Conservation (phyloP, 2,797 vertebrate genomes). For the Cheirogaleus major region DNA sequence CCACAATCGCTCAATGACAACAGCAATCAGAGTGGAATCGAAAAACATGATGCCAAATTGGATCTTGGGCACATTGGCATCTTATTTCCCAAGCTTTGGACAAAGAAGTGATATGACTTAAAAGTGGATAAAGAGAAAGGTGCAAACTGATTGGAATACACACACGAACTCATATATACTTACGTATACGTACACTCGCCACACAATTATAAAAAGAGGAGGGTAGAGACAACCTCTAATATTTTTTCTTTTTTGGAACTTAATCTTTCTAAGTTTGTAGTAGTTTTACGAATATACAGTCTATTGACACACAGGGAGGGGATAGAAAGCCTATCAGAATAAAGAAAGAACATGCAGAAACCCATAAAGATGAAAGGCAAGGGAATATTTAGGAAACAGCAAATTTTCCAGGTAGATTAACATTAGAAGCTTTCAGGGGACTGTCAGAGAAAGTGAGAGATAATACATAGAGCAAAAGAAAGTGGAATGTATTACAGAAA, state of each 20-base stretch:
- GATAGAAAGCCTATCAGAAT: background rate
- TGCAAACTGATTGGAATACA: background rate
- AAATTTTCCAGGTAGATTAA: background rate
- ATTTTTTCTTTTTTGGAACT: background rate
- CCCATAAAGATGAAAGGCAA: background rate
- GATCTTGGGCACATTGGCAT: background rate
- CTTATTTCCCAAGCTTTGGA: background rate
- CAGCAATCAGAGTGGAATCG: background rate
- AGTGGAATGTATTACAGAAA: background rate
- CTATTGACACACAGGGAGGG: background rate
- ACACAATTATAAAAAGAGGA: background rate
- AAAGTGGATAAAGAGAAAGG: background rate
- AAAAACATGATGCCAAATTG: background rate
- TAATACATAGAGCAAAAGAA: background rate
- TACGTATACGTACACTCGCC: background rate
- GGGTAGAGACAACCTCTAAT: background rate
- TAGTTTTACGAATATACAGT: background rate
- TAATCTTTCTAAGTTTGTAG: background rate
- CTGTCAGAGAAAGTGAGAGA: background rate
- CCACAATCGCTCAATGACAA: background rate
- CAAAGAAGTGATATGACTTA: background rate
- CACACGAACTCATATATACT: background rate
- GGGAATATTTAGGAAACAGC: background rate
- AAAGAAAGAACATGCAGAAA: background rate
- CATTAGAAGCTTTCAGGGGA: background rate